These are phyloP conservation scores for Kryphioiulus occultus DNA, from an alignment of 2,888 invertebrate genomes.

Conservation along the genomic window DNA sequence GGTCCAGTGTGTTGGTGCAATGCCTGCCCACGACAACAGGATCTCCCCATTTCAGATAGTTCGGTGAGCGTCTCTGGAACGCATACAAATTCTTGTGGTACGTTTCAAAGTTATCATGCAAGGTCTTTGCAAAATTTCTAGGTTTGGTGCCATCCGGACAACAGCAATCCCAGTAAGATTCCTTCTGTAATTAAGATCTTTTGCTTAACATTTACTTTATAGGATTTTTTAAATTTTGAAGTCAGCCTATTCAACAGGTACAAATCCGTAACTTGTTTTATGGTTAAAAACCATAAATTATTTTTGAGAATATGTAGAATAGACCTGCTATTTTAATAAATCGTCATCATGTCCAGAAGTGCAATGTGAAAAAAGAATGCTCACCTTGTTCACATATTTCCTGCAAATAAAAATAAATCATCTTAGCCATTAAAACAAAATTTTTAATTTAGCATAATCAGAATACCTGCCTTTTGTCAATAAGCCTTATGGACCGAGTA, in stretches of 20 bases:
- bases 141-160: not conserved
- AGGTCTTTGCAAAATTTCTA: not conserved
- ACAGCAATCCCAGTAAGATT: not conserved
- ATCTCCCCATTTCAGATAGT: slow-evolving; percentile 22
- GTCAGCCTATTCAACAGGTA: no score
- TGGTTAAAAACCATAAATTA: no score
- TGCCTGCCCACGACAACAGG: not conserved
- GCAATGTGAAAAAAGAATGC: not conserved
- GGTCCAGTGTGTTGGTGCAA: not conserved
- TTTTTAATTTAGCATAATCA: not conserved
- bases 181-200: no score
- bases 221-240: no score
- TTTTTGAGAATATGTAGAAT: no score
- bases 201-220: no score
- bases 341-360: not conserved
- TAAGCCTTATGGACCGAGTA: not conserved
- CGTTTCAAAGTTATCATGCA: not conserved
- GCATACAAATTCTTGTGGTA: no score
- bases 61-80: not conserved
- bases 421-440: not conserved
- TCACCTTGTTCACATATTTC: not conserved
- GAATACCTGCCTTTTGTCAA: not conserved
- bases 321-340: no score
- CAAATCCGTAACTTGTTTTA: no score
- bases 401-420: not conserved